Conservation (phyloP, 2,797 vertebrate species). For the Chiroxiphia lanceolata region DNA sequence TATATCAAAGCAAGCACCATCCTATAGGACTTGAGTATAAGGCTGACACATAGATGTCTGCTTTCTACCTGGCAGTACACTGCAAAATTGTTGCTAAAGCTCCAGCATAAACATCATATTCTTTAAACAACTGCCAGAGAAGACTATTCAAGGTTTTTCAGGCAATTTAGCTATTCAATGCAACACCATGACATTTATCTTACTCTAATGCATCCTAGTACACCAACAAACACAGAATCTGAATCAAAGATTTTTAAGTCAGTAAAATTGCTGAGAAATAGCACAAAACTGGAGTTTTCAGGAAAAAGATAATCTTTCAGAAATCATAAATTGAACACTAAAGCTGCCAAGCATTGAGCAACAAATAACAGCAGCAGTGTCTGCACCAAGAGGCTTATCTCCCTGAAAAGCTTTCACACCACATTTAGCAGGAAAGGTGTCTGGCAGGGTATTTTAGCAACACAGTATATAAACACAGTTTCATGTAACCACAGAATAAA, state of each 20-base stretch:
- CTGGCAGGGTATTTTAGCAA: background rate
- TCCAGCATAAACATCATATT: background rate
- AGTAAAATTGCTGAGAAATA: background rate
- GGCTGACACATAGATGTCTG: background rate
- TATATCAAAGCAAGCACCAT: background rate
- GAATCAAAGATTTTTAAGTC: background rate
- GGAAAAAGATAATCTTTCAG: background rate
- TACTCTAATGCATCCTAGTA: background rate
- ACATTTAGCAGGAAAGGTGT: background rate
- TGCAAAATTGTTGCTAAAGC: background rate
- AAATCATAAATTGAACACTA: background rate
- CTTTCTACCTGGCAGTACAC: background rate
- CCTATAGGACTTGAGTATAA: background rate
- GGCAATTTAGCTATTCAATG: background rate
- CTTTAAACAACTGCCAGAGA: background rate
- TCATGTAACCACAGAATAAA: background rate
- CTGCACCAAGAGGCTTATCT: background rate
- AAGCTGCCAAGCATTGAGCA: background rate
- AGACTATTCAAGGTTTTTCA: background rate
- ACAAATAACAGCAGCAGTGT: background rate
- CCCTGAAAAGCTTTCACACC: background rate
- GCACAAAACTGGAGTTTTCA: background rate
- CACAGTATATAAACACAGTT: background rate
- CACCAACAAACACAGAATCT: background rate
- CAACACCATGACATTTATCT: background rate